Conservation (phyloP, 2,888 invertebrate genomes). For the Epistrophe eligans region DNA sequence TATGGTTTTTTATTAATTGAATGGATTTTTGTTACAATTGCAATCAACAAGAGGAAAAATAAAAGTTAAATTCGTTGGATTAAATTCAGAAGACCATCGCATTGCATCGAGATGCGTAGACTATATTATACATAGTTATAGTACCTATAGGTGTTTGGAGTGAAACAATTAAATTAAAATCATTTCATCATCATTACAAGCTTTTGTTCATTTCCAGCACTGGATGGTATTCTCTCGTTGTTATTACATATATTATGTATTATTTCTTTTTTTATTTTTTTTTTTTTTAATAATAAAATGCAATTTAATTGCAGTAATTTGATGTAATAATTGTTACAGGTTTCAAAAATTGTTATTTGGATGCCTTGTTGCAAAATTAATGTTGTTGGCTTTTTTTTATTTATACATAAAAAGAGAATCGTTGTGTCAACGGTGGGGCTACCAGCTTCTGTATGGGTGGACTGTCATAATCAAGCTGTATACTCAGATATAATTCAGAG, state of each 20-base stretch:
- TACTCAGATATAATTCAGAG: too few species aligned
- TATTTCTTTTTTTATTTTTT: neutral
- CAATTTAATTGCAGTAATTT: neutral
- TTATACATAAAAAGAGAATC: too few species aligned
- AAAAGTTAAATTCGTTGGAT: neutral
- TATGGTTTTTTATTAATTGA: slow-evolving; percentile 9
- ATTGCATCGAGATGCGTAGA: neutral
- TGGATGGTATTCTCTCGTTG: neutral
- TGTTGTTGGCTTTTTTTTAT: neutral
- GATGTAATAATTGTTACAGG: neutral
- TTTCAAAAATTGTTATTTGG: neutral
- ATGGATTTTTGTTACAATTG: neutral
- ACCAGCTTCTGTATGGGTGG: too few species aligned
- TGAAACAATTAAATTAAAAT: slow-evolving; percentile 14
- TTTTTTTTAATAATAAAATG: neutral
- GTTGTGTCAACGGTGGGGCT: too few species aligned
- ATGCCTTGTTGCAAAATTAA: neutral
- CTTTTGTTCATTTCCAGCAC: neutral
- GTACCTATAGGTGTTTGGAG: neutral
- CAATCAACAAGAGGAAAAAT: neutral
- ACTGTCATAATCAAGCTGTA: too few species aligned
- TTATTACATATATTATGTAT: too few species aligned
- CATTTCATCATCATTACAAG: neutral
- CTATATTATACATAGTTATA: too few species aligned
- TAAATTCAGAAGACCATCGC: neutral